These are phyloP conservation scores for Drosophila imparisetae DNA, from an alignment of 2,888 invertebrate species.

Conservation along the genomic window DNA sequence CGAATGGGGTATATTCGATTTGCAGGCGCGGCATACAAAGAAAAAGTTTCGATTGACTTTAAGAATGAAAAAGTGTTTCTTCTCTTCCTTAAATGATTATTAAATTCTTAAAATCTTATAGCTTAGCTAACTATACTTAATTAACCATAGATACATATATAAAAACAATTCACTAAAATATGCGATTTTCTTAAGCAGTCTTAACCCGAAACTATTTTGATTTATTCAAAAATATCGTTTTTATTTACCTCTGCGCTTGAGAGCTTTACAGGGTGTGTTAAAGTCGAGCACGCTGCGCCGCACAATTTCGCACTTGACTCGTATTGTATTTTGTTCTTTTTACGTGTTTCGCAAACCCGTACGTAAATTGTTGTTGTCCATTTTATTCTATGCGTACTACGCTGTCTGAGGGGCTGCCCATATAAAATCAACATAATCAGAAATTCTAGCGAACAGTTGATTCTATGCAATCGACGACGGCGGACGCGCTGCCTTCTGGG, in stretches of 20 bases:
- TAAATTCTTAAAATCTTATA: neutral
- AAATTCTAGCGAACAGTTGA: conserved; percentile 77
- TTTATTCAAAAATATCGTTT: neutral
- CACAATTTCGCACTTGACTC: conserved; percentile 45
- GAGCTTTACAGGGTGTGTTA: conserved; percentile 5
- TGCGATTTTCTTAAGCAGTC: neutral
- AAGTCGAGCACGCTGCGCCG: neutral
- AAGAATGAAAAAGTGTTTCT: no score
- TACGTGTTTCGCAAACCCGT: conserved; percentile 61
- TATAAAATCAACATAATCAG: conserved; percentile 83
- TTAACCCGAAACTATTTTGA: neutral
- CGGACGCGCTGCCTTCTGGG: conserved; percentile 58
- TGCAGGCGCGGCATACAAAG: no score
- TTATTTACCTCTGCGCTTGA: neutral
- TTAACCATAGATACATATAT: neutral
- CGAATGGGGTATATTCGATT: conserved; percentile 24
- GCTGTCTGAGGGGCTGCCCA: conserved; percentile 50
- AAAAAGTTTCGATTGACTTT: neutral
- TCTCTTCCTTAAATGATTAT: neutral
- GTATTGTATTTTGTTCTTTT: conserved; percentile 72
- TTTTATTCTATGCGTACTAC: conserved; percentile 72
- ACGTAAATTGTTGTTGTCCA: conserved; percentile 53
- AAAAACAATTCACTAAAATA: neutral
- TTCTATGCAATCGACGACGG: conserved; percentile 70
- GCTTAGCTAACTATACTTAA: neutral